These are phyloP conservation scores for Danionella cerebrum DNA, from an alignment of 2,113 vertebrate species.

Conservation along the genomic window DNA sequence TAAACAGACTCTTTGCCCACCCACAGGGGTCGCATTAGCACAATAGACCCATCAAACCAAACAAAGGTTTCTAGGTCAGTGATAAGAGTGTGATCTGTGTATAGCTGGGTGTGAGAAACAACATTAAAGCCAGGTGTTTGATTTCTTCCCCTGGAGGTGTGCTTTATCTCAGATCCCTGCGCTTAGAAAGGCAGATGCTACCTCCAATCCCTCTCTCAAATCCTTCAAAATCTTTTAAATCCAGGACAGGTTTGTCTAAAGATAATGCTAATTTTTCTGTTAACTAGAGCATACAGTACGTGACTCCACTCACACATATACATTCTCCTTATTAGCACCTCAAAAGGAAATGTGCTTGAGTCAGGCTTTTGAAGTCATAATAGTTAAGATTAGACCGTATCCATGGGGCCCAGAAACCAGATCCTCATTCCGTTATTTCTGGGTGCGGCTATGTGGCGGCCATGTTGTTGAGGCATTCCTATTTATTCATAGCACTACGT, in stretches of 20 bases:
- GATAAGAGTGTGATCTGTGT: slow-evolving; percentile 33
- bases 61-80: slow-evolving; percentile 11
- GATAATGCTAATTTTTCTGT: not conserved
- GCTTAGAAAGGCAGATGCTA: slow-evolving; percentile 26
- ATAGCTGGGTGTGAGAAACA: not conserved
- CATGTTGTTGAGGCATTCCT: slow-evolving; percentile 41
- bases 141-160: not conserved
- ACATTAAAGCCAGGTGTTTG: slow-evolving; percentile 19
- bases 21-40: slow-evolving; percentile 23
- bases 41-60: slow-evolving; percentile 20
- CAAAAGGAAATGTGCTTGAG: slow-evolving; percentile 17
- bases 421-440: not conserved
- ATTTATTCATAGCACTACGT: slow-evolving; percentile 52
- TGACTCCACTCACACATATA: not conserved
- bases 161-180: slow-evolving; percentile 19
- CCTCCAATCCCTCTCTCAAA: not conserved
- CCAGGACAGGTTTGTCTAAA: not conserved
- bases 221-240: slow-evolving; percentile 21
- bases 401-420: not conserved
- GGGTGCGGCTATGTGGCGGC: not conserved
- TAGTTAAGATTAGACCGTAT: slow-evolving; percentile 10
- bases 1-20: not conserved
- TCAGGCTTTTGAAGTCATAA: slow-evolving; percentile 22
- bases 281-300: not conserved
- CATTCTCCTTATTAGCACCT: not conserved